Base-by-base conservation (phyloP, 2,113 vertebrate species). In the Myrmecobius fasciatus region DNA sequence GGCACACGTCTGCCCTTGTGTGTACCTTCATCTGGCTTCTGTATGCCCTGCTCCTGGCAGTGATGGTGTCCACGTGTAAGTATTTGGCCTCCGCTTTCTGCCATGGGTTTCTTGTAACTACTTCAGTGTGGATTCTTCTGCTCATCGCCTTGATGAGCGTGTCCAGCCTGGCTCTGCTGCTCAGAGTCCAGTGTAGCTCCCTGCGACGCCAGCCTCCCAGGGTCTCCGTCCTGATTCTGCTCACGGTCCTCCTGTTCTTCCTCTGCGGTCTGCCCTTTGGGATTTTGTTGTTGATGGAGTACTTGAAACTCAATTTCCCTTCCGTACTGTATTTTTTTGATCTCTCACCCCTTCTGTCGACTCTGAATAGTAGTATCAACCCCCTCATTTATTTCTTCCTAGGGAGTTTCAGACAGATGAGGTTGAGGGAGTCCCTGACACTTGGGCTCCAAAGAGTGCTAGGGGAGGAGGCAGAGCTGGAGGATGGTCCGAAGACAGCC, bases 121-220 rank as follows among this genome's bases (percentile, higher is more conserved):
- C 7, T 43, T 10, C 8, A 14, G 10, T 3, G 2, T 91, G 46
- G 92, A 96, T 97, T 89, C 26, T 97, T 0, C 49, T 98, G 95
- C 98, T 97, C 0, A 75, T 75, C 25, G 20, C 28, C 25, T 95
- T 98, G 56, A 98, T 98, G 97, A 56, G 95, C 89, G 0, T 97
- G 51, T 98, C 98, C 97, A 98, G 97, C 89, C 91, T 98, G 10
- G 95, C 48, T 7, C 97, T 98, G 95, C 96, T 98, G 89, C 94
- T 98, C 0, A 56, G 96, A 1, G 91, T 98, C 47, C 96, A 94
- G 46, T 93, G 96, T 96, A 97, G 95, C 94, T 95, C 96, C 31
- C 95, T 97, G 0, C 25, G 91, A 4, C 7, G 89, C 11, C 95
- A 53, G 43, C 96, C 53, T 0, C 94, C 94, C 20, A 96, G 96